These are phyloP conservation scores for Argopecten irradians DNA, from an alignment of 1,140 invertebrate species.

Conservation along the genomic window DNA sequence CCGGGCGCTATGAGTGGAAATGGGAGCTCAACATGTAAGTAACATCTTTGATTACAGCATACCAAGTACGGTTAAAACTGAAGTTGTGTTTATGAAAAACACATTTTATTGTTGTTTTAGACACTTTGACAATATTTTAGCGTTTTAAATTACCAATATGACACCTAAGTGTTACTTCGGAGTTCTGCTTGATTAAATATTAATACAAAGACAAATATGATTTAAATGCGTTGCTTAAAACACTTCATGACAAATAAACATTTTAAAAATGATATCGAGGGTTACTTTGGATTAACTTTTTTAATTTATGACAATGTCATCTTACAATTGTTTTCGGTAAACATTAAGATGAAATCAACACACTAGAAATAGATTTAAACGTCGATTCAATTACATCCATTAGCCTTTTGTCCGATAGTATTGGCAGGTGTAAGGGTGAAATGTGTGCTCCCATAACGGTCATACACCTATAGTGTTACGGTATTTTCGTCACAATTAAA, in stretches of 20 bases:
- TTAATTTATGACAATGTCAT: neutral
- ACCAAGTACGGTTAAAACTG: too few relatives aligned
- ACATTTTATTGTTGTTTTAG: too few relatives aligned
- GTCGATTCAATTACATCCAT: neutral
- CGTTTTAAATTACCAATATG: neutral
- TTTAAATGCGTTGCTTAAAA: neutral
- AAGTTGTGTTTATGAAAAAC: too few relatives aligned
- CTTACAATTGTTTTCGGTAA: neutral
- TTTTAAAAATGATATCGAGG: neutral
- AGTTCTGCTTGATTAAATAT: neutral
- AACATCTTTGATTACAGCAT: too few relatives aligned
- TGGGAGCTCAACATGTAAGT: neutral
- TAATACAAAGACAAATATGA: neutral
- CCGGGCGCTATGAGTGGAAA: neutral
- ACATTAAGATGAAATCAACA: conserved; percentile 9
- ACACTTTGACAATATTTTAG: neutral
- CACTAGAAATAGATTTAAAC: neutral
- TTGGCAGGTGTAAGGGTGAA: neutral
- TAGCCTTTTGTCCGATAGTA: neutral
- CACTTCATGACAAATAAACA: neutral
- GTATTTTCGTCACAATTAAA: neutral
- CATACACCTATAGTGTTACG: neutral
- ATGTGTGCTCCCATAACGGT: neutral
- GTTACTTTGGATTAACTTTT: neutral
- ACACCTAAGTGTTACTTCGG: neutral